Evolutionary conservation across 2,888 invertebrate species (phyloP).

Genomic region (Eilema caniola): DNA sequence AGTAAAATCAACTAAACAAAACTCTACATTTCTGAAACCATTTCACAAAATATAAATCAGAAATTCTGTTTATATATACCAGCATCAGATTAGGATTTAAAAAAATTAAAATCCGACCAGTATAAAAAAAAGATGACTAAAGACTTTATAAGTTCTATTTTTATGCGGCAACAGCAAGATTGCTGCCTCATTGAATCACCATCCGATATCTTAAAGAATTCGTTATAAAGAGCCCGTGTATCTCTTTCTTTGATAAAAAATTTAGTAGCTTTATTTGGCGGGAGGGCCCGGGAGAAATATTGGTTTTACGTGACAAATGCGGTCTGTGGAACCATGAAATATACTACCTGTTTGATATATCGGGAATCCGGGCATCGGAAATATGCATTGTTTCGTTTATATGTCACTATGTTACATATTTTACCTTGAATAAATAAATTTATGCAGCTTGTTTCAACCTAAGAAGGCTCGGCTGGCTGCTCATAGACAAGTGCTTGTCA

Average conservation of each 20-base stretch:
- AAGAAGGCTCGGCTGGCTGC: no score
- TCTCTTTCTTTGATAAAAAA: conserved; percentile 60
- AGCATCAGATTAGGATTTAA: neutral
- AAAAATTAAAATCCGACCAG: neutral
- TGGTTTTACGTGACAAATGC: conserved; percentile 68
- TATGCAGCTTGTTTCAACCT: no score
- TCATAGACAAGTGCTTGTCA: no score
- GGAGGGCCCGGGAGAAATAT: conserved; percentile 66
- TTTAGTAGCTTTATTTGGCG: conserved; percentile 63
- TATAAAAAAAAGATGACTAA: neutral
- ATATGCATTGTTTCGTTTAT: conserved; percentile 44
- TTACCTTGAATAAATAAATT: conserved; percentile 4
- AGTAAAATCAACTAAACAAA: no score
- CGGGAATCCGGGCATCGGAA: conserved; percentile 36
- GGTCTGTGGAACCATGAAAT: conserved; percentile 57
- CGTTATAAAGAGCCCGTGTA: conserved; percentile 49
- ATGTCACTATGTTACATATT: conserved; percentile 18
- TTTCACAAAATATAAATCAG: neutral
- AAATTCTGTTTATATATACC: neutral
- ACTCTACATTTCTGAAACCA: no score
- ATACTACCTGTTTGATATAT: conserved; percentile 56
- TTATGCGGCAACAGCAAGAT: conserved; percentile 9
- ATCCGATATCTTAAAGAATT: conserved; percentile 35
- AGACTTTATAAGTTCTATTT: neutral
- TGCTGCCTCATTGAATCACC: neutral